Evolutionary conservation across 2,113 vertebrate genomes (phyloP).

Genomic region (Cyanoramphus novaezelandiae): DNA sequence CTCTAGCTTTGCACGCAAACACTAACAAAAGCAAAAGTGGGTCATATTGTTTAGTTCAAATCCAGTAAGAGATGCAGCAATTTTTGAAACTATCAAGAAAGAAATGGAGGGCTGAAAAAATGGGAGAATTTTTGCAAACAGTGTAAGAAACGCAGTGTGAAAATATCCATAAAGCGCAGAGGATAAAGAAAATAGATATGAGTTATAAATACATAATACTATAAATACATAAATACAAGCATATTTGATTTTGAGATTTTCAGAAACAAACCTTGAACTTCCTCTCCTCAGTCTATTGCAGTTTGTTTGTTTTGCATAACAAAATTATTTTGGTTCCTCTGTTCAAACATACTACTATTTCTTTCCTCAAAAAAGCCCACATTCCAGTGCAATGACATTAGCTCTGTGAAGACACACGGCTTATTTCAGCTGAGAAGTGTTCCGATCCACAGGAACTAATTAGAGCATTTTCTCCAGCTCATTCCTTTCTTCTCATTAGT

Average conservation of each 20-base stretch:
- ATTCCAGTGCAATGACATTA: conserved; percentile 15
- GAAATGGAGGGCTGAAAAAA: neutral
- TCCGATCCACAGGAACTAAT: conserved; percentile 54
- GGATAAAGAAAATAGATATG: neutral
- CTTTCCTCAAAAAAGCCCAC: neutral
- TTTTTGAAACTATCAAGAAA: neutral
- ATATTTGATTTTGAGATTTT: conserved; percentile 15
- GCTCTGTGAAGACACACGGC: neutral
- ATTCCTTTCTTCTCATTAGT: conserved; percentile 61
- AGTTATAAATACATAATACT: neutral
- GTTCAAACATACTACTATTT: neutral
- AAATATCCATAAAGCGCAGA: neutral
- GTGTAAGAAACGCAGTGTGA: neutral
- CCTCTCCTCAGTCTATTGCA: neutral
- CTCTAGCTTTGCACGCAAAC: conserved; percentile 24
- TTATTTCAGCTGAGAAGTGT: conserved; percentile 23
- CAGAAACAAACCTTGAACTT: conserved; percentile 2
- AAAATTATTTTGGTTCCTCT: conserved; percentile 4
- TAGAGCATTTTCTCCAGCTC: conserved; percentile 22
- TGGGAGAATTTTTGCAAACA: neutral
- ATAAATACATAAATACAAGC: neutral
- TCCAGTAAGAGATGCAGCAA: neutral
- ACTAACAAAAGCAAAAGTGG: conserved; percentile 55
- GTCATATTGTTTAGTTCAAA: conserved; percentile 16
- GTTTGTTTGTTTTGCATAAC: conserved; percentile 3